phyloP scores from a whole-genome alignment of 2,113 vertebrate species.

The Cyprinodon tularosa region DNA sequence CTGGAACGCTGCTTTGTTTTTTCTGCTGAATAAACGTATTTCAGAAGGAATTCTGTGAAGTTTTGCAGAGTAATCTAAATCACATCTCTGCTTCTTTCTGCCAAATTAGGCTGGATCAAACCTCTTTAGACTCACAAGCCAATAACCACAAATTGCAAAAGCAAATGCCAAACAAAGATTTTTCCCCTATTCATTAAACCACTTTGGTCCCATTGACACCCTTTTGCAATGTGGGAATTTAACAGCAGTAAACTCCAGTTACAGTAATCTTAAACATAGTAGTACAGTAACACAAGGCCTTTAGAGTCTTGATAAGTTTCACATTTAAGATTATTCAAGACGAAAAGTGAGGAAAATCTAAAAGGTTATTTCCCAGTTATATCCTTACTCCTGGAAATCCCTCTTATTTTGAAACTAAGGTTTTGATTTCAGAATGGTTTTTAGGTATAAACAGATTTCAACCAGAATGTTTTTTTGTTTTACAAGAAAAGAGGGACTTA shows the following conservation, averaged over 20 bases:
- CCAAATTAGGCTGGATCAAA: neutral
- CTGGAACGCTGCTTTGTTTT: neutral
- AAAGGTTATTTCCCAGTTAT: neutral
- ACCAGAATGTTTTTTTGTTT: neutral
- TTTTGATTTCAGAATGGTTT: too few species aligned
- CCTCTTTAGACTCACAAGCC: neutral
- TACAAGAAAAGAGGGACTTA: neutral
- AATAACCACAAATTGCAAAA: neutral
- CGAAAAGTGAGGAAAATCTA: neutral
- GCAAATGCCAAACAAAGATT: neutral
- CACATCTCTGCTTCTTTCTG: neutral
- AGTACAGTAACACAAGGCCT: neutral
- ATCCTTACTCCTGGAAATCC: neutral
- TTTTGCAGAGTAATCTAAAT: neutral
- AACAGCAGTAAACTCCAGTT: neutral
- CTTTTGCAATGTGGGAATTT: neutral
- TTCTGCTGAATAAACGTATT: neutral
- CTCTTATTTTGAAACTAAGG: neutral
- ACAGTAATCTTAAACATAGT: neutral
- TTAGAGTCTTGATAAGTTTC: neutral
- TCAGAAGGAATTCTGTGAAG: neutral
- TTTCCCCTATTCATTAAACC: neutral
- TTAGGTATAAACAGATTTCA: too few species aligned
- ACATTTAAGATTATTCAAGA: too few species aligned
- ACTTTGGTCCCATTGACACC: neutral